These are phyloP conservation scores for Choloepus hoffmanni DNA, from an alignment of 2,113 vertebrate species.

Conservation along the genomic window DNA sequence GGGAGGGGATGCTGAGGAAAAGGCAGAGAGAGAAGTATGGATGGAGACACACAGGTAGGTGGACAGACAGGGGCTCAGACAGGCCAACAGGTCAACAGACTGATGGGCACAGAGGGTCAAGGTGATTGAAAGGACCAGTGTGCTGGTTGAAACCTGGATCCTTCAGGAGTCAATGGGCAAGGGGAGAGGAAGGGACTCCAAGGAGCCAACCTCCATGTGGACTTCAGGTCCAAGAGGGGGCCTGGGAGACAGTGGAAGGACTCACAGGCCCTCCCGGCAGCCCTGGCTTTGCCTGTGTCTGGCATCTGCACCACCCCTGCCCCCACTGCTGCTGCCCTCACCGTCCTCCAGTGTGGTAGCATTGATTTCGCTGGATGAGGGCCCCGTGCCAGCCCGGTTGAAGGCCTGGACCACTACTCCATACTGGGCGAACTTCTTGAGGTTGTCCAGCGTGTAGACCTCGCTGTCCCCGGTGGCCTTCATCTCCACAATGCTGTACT, in stretches of 20 bases:
- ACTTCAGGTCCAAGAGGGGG: accelerated
- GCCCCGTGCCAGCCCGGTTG: conserved; percentile 96
- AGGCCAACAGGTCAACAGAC: background rate
- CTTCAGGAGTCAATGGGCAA: background rate
- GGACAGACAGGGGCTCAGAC: background rate
- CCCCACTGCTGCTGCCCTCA: conserved; percentile 71
- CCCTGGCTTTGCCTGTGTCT: background rate
- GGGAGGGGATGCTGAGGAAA: background rate
- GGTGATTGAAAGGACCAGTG: accelerated
- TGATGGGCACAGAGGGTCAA: accelerated
- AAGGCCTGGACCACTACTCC: conserved; percentile 99
- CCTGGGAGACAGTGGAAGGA: too few relatives aligned
- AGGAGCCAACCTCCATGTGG: background rate
- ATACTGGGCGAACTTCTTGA: conserved; percentile 98
- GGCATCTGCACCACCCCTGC: background rate
- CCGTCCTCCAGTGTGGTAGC: conserved; percentile 96
- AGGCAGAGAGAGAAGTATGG: background rate
- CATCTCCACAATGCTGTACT: conserved; percentile 99
- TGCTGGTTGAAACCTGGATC: background rate
- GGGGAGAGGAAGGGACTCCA: background rate
- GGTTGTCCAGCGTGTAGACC: conserved; percentile 98
- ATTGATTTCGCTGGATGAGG: conserved; percentile 98
- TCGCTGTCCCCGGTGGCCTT: conserved; percentile 98
- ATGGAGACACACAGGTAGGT: background rate
- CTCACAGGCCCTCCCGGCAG: background rate